A percentile compares a stretch with the other conserved stretches of the same genome.
phyloP scores from a whole-genome alignment of 2,113 vertebrate species.

The Myanophis thanlyinensis region DNA sequence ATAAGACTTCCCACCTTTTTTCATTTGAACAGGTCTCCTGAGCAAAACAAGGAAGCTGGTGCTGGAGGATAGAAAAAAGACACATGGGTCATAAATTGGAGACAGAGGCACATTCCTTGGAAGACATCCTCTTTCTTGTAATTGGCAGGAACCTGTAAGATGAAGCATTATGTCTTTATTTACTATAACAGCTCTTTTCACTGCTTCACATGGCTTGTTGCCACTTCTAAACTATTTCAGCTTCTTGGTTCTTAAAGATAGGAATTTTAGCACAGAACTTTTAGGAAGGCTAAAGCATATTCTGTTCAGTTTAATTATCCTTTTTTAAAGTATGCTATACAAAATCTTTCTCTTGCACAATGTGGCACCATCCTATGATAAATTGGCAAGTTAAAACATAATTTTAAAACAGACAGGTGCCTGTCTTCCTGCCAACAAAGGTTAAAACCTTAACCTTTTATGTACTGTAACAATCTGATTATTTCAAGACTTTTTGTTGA shows the following conservation, averaged over 20 bases:
- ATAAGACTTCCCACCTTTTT: constrained; percentile 18
- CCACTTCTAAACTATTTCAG: constrained; percentile 40
- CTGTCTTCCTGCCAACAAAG: neutral
- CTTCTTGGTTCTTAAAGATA: constrained; percentile 35
- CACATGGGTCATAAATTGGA: constrained; percentile 61
- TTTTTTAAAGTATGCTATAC: constrained; percentile 11
- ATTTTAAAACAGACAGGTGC: rapidly evolving
- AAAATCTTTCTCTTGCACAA: neutral
- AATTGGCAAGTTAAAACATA: neutral
- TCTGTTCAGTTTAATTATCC: neutral
- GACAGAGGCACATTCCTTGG: constrained; percentile 56
- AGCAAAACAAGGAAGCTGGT: constrained; percentile 55
- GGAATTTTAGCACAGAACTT: constrained; percentile 23
- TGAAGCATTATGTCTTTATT: constrained; percentile 16
- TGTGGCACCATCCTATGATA: neutral
- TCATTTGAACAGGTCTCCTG: constrained; percentile 56
- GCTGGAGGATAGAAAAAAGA: constrained; percentile 61
- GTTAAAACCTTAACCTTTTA: neutral
- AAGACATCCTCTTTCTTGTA: constrained; percentile 47
- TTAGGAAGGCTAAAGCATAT: neutral
- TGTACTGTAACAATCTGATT: neutral
- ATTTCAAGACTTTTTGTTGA: neutral
- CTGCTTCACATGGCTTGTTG: constrained; percentile 37
- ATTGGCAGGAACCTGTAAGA: constrained; percentile 50
- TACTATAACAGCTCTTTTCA: constrained; percentile 17